Evolutionary conservation across 2,888 invertebrate genomes (phyloP).

Genomic region (Abrostola triplasia): DNA sequence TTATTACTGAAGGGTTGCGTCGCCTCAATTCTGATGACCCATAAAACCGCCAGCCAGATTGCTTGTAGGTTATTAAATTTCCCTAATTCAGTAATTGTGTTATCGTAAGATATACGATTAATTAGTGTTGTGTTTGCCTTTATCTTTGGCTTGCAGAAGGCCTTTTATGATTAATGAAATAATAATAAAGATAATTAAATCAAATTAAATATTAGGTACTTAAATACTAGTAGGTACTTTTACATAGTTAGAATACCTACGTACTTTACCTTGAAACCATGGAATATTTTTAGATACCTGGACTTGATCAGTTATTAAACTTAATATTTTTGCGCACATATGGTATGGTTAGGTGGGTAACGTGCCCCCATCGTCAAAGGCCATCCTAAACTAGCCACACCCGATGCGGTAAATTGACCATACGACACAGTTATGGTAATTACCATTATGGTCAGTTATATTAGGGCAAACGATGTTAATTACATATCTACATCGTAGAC

Average conservation of each 20-base stretch:
- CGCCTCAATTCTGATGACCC: slow-evolving; percentile 52
- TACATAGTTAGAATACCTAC: too few relatives aligned
- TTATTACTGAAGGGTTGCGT: slow-evolving; percentile 68
- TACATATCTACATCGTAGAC: neutral
- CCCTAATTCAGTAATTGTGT: slow-evolving; percentile 14
- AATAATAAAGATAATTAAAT: too few relatives aligned
- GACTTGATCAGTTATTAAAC: too few relatives aligned
- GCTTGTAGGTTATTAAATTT: slow-evolving; percentile 49
- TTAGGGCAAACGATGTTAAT: too few relatives aligned
- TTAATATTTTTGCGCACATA: slow-evolving; percentile 12
- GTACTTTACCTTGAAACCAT: too few relatives aligned
- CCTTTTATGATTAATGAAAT: too few relatives aligned
- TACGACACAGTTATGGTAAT: slow-evolving; percentile 31
- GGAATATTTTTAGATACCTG: too few relatives aligned
- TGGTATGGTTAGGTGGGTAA: slow-evolving; percentile 4
- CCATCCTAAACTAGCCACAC: slow-evolving; percentile 46
- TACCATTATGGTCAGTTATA: slow-evolving; percentile 25
- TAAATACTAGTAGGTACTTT: too few relatives aligned
- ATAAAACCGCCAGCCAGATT: slow-evolving; percentile 50
- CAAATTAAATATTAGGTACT: too few relatives aligned
- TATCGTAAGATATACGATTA: neutral
- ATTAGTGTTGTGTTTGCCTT: too few relatives aligned
- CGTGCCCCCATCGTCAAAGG: slow-evolving; percentile 36
- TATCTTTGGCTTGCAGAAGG: too few relatives aligned
- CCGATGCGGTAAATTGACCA: slow-evolving; percentile 58